Evolutionary conservation across 1,140 invertebrate species (phyloP).

Genomic region (Eufriesea mexicana): DNA sequence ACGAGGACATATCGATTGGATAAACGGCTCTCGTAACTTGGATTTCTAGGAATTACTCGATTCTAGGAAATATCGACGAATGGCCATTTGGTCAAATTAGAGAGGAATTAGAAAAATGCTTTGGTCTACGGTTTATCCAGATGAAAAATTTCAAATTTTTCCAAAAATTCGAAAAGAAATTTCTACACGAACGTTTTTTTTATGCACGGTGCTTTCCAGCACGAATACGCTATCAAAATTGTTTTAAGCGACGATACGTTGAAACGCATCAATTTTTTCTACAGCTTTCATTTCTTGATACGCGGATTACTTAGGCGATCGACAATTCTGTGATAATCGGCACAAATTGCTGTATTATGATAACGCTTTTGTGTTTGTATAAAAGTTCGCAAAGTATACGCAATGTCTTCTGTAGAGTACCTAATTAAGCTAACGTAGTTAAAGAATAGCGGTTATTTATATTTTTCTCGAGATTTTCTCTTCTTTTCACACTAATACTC

Average conservation of each 20-base stretch:
- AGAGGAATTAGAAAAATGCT: slow-evolving; percentile 4
- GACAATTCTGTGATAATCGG: slow-evolving; percentile 63
- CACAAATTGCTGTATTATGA: slow-evolving; percentile 37
- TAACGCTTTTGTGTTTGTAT: slow-evolving; percentile 32
- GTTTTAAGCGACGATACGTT: slow-evolving; percentile 39
- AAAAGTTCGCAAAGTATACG: not conserved
- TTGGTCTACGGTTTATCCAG: slow-evolving; percentile 14
- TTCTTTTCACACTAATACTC: not conserved
- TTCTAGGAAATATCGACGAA: too few relatives aligned
- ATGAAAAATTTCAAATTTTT: not conserved
- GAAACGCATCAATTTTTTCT: slow-evolving; percentile 23
- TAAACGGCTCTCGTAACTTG: not conserved
- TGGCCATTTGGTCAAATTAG: not conserved
- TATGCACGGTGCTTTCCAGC: too few relatives aligned
- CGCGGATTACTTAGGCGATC: slow-evolving; percentile 29
- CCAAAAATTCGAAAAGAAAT: not conserved
- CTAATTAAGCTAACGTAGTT: not conserved
- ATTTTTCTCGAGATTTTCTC: not conserved
- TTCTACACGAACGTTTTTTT: not conserved
- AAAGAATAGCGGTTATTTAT: not conserved
- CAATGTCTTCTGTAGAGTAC: not conserved
- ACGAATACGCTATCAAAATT: slow-evolving; percentile 46
- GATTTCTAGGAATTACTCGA: not conserved
- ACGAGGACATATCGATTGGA: slow-evolving; percentile 51
- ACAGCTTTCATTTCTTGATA: not conserved